Conservation (phyloP, 2,113 vertebrate species). For the Cinclus cinclus region DNA sequence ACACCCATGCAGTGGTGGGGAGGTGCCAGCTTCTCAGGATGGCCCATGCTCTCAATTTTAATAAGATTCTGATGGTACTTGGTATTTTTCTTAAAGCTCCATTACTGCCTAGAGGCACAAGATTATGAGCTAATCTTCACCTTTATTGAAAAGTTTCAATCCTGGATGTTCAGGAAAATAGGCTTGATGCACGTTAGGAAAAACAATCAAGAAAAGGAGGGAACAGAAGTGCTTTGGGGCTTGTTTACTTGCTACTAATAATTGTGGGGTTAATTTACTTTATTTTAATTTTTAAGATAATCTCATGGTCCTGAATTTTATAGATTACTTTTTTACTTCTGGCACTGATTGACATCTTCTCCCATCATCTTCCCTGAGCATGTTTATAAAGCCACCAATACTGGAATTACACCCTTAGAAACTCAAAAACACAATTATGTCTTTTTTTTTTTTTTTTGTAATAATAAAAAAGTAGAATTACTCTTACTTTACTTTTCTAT, state of each 20-base stretch:
- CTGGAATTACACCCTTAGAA: neutral
- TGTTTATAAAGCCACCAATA: neutral
- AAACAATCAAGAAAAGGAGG: neutral
- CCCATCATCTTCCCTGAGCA: fast-evolving
- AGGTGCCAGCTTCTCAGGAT: neutral
- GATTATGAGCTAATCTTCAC: neutral
- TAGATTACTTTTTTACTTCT: neutral
- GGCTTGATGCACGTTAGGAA: neutral
- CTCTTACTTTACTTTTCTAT: neutral
- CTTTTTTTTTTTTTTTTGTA: fast-evolving
- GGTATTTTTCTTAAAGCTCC: neutral
- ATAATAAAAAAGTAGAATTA: neutral
- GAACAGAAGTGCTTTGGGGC: neutral
- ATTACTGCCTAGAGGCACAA: neutral
- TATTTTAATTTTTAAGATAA: neutral
- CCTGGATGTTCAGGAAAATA: neutral
- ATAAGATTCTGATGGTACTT: neutral
- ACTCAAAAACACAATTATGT: neutral
- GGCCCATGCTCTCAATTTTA: neutral
- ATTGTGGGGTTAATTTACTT: neutral
- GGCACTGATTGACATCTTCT: neutral
- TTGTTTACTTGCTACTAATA: neutral
- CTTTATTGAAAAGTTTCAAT: neutral
- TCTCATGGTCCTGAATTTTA: neutral
- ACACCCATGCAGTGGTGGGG: neutral